Evolutionary conservation across 1,140 invertebrate species (phyloP).

Genomic region (Drosophila suzukii): DNA sequence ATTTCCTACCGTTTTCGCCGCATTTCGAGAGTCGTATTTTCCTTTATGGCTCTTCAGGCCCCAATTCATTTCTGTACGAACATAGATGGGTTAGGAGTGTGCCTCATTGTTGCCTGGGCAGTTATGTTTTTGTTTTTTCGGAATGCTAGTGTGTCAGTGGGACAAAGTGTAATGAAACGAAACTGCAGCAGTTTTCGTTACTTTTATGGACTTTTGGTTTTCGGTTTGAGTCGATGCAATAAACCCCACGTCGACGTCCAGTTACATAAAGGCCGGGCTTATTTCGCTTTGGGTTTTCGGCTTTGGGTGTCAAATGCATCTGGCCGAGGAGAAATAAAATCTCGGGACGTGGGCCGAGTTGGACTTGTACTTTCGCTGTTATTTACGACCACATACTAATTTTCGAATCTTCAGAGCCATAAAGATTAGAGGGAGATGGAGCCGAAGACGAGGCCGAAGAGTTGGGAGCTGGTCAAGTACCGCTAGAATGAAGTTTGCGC

Average conservation of each 20-base stretch:
- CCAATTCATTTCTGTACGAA: slow-evolving; percentile 32
- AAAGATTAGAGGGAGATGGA: slow-evolving; percentile 55
- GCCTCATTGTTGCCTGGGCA: slow-evolving; percentile 26
- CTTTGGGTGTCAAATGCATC: slow-evolving; percentile 42
- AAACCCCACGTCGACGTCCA: slow-evolving; percentile 21
- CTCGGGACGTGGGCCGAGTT: slow-evolving; percentile 37
- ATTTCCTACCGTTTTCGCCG: neutral
- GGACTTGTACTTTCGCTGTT: slow-evolving; percentile 66
- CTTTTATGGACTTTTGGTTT: slow-evolving; percentile 34
- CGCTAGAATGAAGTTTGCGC: slow-evolving; percentile 50
- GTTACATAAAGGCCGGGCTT: slow-evolving; percentile 54
- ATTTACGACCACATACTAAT: slow-evolving; percentile 68
- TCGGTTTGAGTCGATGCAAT: slow-evolving; percentile 37
- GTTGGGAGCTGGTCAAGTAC: slow-evolving; percentile 20
- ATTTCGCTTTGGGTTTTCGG: slow-evolving; percentile 15
- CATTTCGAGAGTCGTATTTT: slow-evolving; percentile 29
- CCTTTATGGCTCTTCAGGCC: slow-evolving; percentile 42
- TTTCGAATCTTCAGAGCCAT: slow-evolving; percentile 54
- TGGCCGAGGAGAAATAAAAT: slow-evolving; percentile 28
- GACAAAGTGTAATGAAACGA: slow-evolving; percentile 60
- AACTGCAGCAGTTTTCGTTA: slow-evolving; percentile 53
- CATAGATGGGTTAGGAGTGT: slow-evolving; percentile 29
- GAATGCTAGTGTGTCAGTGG: slow-evolving; percentile 60
- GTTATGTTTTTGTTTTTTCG: slow-evolving; percentile 9
- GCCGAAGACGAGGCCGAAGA: neutral